These are phyloP conservation scores for Scortum barcoo DNA, from an alignment of 2,113 vertebrate species.

Conservation along the genomic window DNA sequence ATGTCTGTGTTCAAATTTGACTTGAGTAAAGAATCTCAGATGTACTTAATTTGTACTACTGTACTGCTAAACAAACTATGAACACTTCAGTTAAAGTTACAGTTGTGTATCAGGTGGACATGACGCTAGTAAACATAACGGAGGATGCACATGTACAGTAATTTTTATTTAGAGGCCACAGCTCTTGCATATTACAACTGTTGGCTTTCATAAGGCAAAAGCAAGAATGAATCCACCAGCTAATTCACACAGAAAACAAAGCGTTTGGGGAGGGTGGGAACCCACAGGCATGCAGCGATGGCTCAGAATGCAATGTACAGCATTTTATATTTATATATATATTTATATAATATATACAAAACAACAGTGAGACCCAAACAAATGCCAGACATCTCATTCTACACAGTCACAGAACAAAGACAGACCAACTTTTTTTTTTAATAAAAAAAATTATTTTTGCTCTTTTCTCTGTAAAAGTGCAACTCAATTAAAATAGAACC, in stretches of 20 bases:
- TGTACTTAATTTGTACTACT: slow-evolving; percentile 1
- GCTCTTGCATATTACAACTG: slow-evolving; percentile 99
- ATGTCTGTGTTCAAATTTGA: background rate
- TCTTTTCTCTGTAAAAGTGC: slow-evolving; percentile 85
- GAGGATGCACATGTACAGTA: slow-evolving; percentile 88
- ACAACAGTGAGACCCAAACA: slow-evolving; percentile 92
- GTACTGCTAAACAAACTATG: background rate
- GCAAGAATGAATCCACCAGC: slow-evolving; percentile 97
- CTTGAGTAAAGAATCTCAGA: background rate
- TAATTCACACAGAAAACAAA: slow-evolving; percentile 94
- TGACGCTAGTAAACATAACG: slow-evolving; percentile 55
- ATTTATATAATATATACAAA: slow-evolving; percentile 93
- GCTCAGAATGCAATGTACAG: slow-evolving; percentile 98
- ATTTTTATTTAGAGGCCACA: slow-evolving; percentile 99
- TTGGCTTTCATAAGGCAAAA: slow-evolving; percentile 99
- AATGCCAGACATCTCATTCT: slow-evolving; percentile 94
- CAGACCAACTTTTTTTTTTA: slow-evolving; percentile 89
- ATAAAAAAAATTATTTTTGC: slow-evolving; percentile 77
- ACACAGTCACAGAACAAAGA: slow-evolving; percentile 92
- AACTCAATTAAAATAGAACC: slow-evolving; percentile 87
- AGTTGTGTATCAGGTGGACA: background rate
- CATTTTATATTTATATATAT: slow-evolving; percentile 88
- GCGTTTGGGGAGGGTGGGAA: slow-evolving; percentile 86
- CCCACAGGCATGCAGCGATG: slow-evolving; percentile 92
- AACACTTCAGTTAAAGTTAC: background rate